These are phyloP conservation scores for Agrotis ipsilon DNA, from an alignment of 2,888 invertebrate species.

Conservation along the genomic window DNA sequence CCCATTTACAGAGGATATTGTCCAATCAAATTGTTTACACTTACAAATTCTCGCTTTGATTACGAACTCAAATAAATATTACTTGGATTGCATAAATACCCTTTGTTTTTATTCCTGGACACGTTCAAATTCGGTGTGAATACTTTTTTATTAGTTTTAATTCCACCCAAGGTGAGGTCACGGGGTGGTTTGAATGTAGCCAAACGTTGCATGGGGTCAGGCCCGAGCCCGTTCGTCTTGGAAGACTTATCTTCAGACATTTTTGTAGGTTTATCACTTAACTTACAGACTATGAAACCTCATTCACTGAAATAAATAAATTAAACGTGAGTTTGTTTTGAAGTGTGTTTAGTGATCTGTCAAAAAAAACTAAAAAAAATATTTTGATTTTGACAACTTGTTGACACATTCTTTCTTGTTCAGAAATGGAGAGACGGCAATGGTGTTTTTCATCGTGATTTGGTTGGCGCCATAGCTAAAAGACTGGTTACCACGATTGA, in stretches of 20 bases:
- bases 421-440: neutral
- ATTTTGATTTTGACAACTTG: neutral
- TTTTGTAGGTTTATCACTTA: constrained; percentile 9
- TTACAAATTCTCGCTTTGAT: too few species aligned
- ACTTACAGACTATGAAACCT: neutral
- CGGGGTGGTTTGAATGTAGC: constrained; percentile 90
- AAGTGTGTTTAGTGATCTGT: constrained; percentile 12
- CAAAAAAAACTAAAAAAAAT: neutral
- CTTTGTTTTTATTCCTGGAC: constrained; percentile 91
- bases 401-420: constrained; percentile 3
- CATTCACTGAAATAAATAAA: constrained; percentile 2
- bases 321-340: constrained; percentile 45
- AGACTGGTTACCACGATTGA: constrained; percentile 20
- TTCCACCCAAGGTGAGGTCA: constrained; percentile 90
- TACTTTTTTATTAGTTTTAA: constrained; percentile 90
- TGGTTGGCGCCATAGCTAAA: constrained; percentile 8
- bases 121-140: constrained; percentile 92
- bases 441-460: too few species aligned
- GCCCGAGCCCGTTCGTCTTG: constrained; percentile 76
- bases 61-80: neutral
- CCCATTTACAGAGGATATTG: too few species aligned
- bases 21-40: neutral
- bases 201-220: constrained; percentile 84
- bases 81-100: constrained; percentile 69
- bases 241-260: constrained; percentile 81